These are phyloP conservation scores for Ectropis grisescens DNA, from an alignment of 1,140 invertebrate species.

Conservation along the genomic window DNA sequence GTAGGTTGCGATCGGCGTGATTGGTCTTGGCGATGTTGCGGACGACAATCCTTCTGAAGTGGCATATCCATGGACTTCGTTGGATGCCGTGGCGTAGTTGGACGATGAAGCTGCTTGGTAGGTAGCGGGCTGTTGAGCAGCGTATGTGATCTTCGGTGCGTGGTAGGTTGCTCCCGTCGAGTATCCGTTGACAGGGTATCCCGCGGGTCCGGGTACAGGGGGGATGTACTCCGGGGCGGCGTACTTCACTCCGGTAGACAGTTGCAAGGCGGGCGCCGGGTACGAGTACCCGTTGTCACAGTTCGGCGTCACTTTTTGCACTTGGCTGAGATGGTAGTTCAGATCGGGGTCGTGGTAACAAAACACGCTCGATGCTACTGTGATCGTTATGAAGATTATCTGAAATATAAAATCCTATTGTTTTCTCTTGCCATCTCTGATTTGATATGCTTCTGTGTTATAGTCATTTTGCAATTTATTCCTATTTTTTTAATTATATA, in stretches of 20 bases:
- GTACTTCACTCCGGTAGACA: slow-evolving; percentile 30
- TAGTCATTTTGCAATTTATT: not conserved
- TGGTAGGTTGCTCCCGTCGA: slow-evolving; percentile 18
- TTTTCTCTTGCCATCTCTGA: not conserved
- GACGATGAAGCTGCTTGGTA: slow-evolving; percentile 23
- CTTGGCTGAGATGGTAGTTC: slow-evolving; percentile 55
- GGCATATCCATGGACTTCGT: slow-evolving; percentile 53
- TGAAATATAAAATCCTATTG: slow-evolving; percentile 27
- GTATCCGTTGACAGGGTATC: no score
- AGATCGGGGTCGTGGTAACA: slow-evolving; percentile 67
- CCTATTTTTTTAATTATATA: not conserved
- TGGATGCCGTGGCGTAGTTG: slow-evolving; percentile 6
- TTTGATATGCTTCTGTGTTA: no score
- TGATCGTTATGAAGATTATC: slow-evolving; percentile 29
- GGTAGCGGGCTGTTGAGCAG: slow-evolving; percentile 22
- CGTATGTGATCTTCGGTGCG: slow-evolving; percentile 16
- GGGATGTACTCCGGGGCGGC: slow-evolving; percentile 20
- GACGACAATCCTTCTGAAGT: slow-evolving; percentile 58
- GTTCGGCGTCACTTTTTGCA: slow-evolving; percentile 38
- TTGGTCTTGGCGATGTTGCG: slow-evolving; percentile 22
- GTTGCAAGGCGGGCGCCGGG: slow-evolving; percentile 42
- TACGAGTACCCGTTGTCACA: slow-evolving; percentile 60
- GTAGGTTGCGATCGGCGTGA: slow-evolving; percentile 45
- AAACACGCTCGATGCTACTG: slow-evolving; percentile 22
- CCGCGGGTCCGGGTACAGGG: no score